Conservation (phyloP, 2,888 invertebrate species). For the Argynnis bischoffii region DNA sequence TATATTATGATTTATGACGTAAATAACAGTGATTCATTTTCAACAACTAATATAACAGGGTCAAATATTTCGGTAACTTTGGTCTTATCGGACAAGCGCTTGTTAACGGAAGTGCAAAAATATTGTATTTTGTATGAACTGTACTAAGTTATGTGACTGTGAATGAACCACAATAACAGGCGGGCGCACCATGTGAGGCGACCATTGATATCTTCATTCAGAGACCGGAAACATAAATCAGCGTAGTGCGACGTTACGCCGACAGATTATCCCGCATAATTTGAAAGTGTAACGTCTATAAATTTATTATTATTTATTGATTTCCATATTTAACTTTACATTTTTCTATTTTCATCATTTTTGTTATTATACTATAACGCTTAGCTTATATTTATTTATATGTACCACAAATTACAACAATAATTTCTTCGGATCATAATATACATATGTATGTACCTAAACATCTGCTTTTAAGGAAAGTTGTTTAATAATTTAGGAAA, state of each 20-base stretch:
- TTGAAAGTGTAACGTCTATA: conserved; percentile 22
- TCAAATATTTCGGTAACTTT: conserved; percentile 20
- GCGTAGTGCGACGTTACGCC: conserved; percentile 55
- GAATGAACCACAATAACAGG: conserved; percentile 62
- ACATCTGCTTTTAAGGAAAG: too few relatives aligned
- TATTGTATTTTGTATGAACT: conserved; percentile 51
- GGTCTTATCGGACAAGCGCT: conserved; percentile 13
- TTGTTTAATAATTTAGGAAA: too few relatives aligned
- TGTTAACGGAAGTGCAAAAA: conserved; percentile 27
- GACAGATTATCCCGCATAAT: conserved; percentile 49
- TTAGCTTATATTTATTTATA: too few relatives aligned
- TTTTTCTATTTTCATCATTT: too few relatives aligned
- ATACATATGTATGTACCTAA: too few relatives aligned
- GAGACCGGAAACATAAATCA: conserved; percentile 75
- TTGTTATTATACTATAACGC: too few relatives aligned
- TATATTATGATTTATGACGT: neutral
- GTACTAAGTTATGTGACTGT: conserved; percentile 59
- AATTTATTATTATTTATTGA: conserved; percentile 2
- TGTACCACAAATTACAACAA: too few relatives aligned
- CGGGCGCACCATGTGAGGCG: conserved; percentile 61
- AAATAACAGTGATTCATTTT: conserved; percentile 9
- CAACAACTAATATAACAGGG: conserved; percentile 13
- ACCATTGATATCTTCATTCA: conserved; percentile 75
- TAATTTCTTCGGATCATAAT: too few relatives aligned
- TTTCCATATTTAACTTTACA: too few relatives aligned